These are phyloP conservation scores for Operophtera brumata DNA, from an alignment of 2,888 invertebrate species.

Conservation along the genomic window DNA sequence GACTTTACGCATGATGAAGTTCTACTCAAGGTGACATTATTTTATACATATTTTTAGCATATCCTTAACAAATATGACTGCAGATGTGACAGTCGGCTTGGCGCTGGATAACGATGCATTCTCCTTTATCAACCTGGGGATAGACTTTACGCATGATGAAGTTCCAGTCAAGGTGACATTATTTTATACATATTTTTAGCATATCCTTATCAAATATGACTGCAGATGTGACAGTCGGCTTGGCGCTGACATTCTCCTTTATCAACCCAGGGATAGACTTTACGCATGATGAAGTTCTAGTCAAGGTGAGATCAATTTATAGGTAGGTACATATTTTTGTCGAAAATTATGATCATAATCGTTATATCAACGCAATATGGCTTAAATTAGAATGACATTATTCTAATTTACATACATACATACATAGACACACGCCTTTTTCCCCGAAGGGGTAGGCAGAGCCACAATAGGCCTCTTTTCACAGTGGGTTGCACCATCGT, in stretches of 20 bases:
- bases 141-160: constrained; percentile 76
- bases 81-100: constrained; percentile 78
- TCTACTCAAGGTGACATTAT: constrained; percentile 65
- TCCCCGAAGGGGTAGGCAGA: no score
- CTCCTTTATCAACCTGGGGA: constrained; percentile 78
- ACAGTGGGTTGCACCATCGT: no score
- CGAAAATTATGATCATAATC: no score
- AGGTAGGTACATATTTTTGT: no score
- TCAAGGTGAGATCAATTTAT: no score
- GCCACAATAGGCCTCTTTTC: no score
- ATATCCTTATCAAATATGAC: constrained; percentile 78
- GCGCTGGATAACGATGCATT: constrained; percentile 79
- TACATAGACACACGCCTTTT: no score
- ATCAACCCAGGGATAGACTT: constrained; percentile 80
- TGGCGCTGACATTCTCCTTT: constrained; percentile 75
- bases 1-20: constrained; percentile 78
- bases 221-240: constrained; percentile 77
- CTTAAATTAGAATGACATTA: no score
- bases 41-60: no score
- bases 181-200: no score
- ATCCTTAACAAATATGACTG: constrained; percentile 76
- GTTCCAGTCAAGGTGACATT: constrained; percentile 70
- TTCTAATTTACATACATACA: no score
- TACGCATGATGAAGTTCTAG: constrained; percentile 55
- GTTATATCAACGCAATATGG: no score